Percentiles rank a stretch among this genome's conserved stretches.
phyloP scores from a whole-genome alignment of 2,113 vertebrate genomes.

The Accipiter cooperii region DNA sequence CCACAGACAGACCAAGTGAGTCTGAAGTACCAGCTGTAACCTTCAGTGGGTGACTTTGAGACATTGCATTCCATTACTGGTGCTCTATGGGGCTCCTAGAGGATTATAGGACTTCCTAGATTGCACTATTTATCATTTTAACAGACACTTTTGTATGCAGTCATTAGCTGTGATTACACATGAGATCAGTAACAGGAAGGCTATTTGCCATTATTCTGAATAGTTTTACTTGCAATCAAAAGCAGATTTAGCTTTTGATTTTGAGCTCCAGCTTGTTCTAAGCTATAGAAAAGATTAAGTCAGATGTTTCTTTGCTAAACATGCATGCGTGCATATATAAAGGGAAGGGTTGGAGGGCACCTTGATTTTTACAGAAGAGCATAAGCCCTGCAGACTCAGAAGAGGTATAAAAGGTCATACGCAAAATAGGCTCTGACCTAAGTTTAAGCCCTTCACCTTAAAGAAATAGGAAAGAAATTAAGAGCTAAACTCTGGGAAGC shows the following conservation, averaged over 20 bases:
- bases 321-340: not conserved
- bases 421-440: not conserved
- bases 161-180: not conserved
- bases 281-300: not conserved
- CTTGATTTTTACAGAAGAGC: not conserved
- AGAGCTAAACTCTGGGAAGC: not conserved
- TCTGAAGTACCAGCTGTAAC: too few relatives aligned
- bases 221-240: not conserved
- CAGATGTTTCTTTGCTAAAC: not conserved
- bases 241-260: not conserved
- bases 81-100: not conserved
- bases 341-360: not conserved
- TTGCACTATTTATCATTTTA: not conserved
- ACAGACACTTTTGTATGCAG: not conserved
- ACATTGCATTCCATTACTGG: fast-evolving
- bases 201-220: not conserved
- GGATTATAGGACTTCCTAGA: not conserved
- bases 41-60: not conserved
- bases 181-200: not conserved
- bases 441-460: not conserved
- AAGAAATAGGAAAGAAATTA: not conserved
- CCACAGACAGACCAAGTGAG: not conserved
- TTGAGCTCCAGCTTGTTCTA: not conserved
- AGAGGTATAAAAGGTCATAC: not conserved
- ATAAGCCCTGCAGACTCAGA: not conserved